Evolutionary conservation across 2,888 invertebrate genomes (phyloP), one percentile per base, ranked within the genome.

Genomic region (Pammene aurita): DNA sequence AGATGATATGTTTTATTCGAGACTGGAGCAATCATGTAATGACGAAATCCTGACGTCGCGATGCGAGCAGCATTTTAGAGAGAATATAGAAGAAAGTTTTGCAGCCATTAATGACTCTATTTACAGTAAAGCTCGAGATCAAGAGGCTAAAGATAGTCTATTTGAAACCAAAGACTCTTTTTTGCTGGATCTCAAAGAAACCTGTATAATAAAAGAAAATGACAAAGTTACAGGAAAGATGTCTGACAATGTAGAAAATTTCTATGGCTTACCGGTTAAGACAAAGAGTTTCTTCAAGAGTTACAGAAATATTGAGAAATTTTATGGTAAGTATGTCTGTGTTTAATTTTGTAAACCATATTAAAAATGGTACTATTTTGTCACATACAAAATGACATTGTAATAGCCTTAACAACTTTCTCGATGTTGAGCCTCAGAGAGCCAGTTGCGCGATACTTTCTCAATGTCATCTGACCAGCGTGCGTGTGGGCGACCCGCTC

Each of bases 191-290:
- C 82, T 91, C 13, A 85, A 84, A 73, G 89, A 90, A 73, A 85
- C 82, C 76, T 78, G 77, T 42, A 75, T 86, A 60, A 58, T 80
- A 7, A 74, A 73, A 67, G 72, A 77, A 71, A 66, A 62, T 57
- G 67, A 48, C 11, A 78, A 77, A 57, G 63, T 72, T 38, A 74
- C 68, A n/a, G 26, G 55, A 67, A 69, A 71, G 54, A 62, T 63
- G 48, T 55, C 66, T 38, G 72, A 65, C 71, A 72, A 76, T 41
- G 72, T 62, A 7, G 75, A 81, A 57, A 79, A 72, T 70, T 98
- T 97, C 86, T 98, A 96, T 93, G 98, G 97, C 0, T 89, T 98
- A 50, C 97, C 98, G 0, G 83, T 93, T 0, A 92, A 90, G 77
- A 95, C 97, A 0, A 94, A 95, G 82, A 89, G 93, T 11, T 87